Evolutionary conservation across 2,888 invertebrate genomes (phyloP).

Genomic region (Aricia artaxerxes): DNA sequence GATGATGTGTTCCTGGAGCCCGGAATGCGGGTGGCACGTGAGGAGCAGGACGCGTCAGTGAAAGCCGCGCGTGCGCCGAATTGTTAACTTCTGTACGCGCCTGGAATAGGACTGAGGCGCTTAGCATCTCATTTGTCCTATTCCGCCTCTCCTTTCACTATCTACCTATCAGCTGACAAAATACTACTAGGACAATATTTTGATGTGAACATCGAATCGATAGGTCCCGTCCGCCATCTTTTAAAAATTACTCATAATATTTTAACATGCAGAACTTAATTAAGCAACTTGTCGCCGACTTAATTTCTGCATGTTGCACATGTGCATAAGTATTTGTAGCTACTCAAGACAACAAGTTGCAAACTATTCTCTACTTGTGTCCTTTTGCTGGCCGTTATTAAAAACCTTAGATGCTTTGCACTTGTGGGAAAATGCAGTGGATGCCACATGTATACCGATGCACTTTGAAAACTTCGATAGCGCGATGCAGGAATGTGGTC

Average conservation of each 20-base stretch:
- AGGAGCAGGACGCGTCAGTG: constrained; percentile 69
- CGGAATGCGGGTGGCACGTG: constrained; percentile 39
- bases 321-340: too few species aligned
- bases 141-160: constrained; percentile 71
- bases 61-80: constrained; percentile 71
- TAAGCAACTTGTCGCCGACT: too few species aligned
- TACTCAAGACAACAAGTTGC: too few species aligned
- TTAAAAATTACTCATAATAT: not conserved
- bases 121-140: constrained; percentile 71
- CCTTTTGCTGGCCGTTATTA: too few species aligned
- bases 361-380: too few species aligned
- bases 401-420: too few species aligned
- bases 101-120: constrained; percentile 66
- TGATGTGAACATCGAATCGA: not conserved
- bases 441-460: too few species aligned
- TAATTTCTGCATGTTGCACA: too few species aligned
- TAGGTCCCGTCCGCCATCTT: not conserved
- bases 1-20: constrained; percentile 33
- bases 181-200: not conserved
- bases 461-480: too few species aligned
- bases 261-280: too few species aligned
- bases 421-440: too few species aligned
- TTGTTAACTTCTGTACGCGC: constrained; percentile 63
- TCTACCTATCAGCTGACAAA: constrained; percentile 40
- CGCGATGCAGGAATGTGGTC: too few species aligned